These are phyloP conservation scores for Theonella swinhoei DNA, from an alignment of 37 sponge, comb jelly and placozoan genomes.

Conservation along the genomic window DNA sequence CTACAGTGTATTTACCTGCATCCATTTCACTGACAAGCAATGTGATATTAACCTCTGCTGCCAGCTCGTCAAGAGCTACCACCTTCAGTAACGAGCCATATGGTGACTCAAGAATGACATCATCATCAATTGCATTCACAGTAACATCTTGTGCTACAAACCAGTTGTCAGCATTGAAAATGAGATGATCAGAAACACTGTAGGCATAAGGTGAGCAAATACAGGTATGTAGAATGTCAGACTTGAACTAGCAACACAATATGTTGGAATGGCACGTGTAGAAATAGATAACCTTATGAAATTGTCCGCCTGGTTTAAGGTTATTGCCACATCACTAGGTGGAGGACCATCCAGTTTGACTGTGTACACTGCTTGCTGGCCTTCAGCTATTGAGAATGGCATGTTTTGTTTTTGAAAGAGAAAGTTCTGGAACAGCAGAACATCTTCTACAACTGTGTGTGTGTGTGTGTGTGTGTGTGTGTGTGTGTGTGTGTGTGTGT, in stretches of 20 bases:
- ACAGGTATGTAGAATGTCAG: neutral
- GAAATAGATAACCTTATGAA: constrained; percentile 29
- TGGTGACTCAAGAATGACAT: constrained; percentile 70
- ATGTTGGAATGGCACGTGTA: neutral
- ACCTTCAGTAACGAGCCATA: constrained; percentile 45
- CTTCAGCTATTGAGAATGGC: constrained; percentile 59
- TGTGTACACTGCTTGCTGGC: constrained; percentile 41
- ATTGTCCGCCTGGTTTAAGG: constrained; percentile 21
- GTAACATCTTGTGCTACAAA: constrained; percentile 42
- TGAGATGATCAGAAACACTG: constrained; percentile 1
- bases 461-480: too few relatives aligned
- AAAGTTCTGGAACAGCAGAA: constrained; percentile 36
- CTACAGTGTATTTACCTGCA: constrained; percentile 46
- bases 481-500: too few relatives aligned
- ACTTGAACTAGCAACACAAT: neutral
- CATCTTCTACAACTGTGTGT: constrained; percentile 27
- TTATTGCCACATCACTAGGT: constrained; percentile 27
- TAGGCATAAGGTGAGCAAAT: neutral
- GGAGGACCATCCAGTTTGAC: constrained; percentile 61
- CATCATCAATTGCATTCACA: constrained; percentile 79
- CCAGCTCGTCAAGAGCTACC: neutral
- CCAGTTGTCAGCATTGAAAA: constrained; percentile 82
- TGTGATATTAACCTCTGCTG: constrained; percentile 23
- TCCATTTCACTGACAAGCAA: constrained; percentile 69
- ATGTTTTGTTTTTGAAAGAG: constrained; percentile 47